Evolutionary conservation across 23 tunicate species (phyloP), one percentile per base, ranked within the genome.

Genomic region (Styela plicata): DNA sequence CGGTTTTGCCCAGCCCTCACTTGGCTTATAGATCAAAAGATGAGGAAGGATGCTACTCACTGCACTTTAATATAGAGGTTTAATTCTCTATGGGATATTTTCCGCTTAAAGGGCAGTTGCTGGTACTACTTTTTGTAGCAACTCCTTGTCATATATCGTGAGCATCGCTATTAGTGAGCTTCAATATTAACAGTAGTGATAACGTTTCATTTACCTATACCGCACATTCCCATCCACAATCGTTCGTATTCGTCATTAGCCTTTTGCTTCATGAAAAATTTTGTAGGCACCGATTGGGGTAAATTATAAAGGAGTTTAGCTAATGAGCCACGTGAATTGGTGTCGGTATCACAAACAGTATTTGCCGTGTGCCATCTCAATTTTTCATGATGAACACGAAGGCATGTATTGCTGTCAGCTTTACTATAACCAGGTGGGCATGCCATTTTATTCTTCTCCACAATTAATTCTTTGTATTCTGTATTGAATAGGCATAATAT

Each of bases 391-490:
- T 67, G 22, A 18, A 16, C 30, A 13, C 71, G 30, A 13, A 67
- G 22, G 24, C 71, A 67, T 27, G 31, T 29, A 22, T 17, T 67
- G 19, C 22, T 24, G 16, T 67, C 71, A 18, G 30, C 30, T 67
- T 24, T 67, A 22, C 13, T 29, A 67, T 18, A 67, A 27, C 71
- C 71, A 67, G 71, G 71, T 18, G 71, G 30, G 22, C 71, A 67
- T 18, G 22, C 16, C 19, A 22, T 67, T 22, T 27, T 17, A 16
- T 1, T 0, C 16, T 67, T 22, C 19, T 27, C 31, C 16, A 17
- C 16, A 29, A 67, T 67, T 25, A 25, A 13, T 29, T 67, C 71
- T 29, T 67, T 67, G 71, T 67, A 67, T 67, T 67, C 71, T 67
- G 22, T 29, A 67, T 0, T 16, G n/a, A n/a, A n/a, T n/a, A n/a